Base-by-base conservation (phyloP, 2,888 invertebrate genomes). In the Calameuta pallipes region DNA sequence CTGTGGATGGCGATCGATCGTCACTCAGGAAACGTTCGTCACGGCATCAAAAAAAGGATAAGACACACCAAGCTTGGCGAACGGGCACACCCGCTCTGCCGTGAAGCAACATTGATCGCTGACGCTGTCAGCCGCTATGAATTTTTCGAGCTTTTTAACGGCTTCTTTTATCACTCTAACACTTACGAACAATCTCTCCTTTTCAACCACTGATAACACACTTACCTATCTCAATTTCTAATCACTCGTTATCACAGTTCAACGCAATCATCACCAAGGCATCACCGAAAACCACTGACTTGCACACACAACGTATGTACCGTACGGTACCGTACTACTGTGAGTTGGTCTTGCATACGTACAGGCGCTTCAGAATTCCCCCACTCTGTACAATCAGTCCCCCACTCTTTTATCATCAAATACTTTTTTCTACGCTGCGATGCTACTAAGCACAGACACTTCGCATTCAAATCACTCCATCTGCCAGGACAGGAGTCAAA, bases 271-370 rank as follows among this genome's bases (percentile, higher is more conserved):
- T 87, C 85, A 87, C 87, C 85, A 88, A 83, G 80, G 83, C 87
- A 88, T 89, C 85, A 83, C 88, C 82, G 83, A 85, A 86, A 86
- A 87, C 88, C 87, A 89, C 88, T 84, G 88, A 86, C 89, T 88
- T 82, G 75, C 41, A 80, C 80, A 81, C 83, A 81, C 80, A 83
- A 82, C 84, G 80, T 36, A 36, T 36, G 36, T 81, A 77, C 80
- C 85, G 82, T 85, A 85, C 85, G 84, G 85, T 84, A 85, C 83
- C 35, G 73, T 75, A 78, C 35, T n/a, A 71, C 75, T 75, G 75
- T 75, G 69, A 56, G 56, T 56, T 56, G 56, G 56, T 23, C 56
- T 56, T 56, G 56, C 56, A 56, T 56, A 56, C 56, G 23, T 56
- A 56, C 56, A 56, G 23, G 56, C 56, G 56, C 56, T 56, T 56